Evolutionary conservation across 2,888 invertebrate species (phyloP).

Genomic region (Pterostichus madidus): DNA sequence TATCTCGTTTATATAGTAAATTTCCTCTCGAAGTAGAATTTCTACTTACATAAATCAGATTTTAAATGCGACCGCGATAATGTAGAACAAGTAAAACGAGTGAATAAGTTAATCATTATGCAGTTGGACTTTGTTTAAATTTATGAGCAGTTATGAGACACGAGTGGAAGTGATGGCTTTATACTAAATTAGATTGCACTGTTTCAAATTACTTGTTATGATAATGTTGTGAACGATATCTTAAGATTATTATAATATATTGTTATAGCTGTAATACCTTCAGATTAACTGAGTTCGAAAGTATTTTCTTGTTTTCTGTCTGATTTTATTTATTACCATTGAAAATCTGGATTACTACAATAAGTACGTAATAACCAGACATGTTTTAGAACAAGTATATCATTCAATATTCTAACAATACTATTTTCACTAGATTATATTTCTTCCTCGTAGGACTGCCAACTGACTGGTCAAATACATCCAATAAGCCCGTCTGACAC

Average conservation of each 20-base stretch:
- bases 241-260: conserved; percentile 1
- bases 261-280: not conserved
- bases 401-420: no score
- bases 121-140: conserved; percentile 7
- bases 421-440: no score
- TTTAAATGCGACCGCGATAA: conserved; percentile 12
- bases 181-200: not conserved
- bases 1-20: not conserved
- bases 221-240: conserved; percentile 1
- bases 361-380: no score
- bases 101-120: conserved; percentile 1
- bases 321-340: no score
- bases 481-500: no score
- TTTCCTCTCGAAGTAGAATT: not conserved
- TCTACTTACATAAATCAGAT: conserved; percentile 1
- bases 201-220: not conserved
- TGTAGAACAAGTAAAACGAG: conserved; percentile 15
- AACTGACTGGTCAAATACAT: no score
- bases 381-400: no score
- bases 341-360: no score
- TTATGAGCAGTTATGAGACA: conserved; percentile 10
- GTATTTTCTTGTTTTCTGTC: no score
- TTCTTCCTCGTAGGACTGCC: no score
- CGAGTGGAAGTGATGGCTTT: not conserved
- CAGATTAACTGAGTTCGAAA: no score